Percentiles rank a stretch among this genome's conserved stretches.
phyloP scores from a whole-genome alignment of 2,797 vertebrate genomes.

The Crax fasciolata region DNA sequence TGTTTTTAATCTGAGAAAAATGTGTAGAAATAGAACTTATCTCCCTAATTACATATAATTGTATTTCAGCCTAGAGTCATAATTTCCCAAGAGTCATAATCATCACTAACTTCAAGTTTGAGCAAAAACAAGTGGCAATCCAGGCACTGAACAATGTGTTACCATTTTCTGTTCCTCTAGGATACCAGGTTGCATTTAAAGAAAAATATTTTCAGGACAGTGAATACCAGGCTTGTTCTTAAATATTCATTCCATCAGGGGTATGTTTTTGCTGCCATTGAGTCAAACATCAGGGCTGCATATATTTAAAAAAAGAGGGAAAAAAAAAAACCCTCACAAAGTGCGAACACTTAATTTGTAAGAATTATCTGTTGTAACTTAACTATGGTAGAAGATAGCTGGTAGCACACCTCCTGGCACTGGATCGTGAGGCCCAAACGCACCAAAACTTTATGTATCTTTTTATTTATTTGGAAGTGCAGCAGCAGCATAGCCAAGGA shows the following conservation, averaged over 20 bases:
- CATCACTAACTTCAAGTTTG: accelerated
- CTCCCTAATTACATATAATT: neutral
- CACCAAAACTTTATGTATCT: neutral
- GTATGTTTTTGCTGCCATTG: neutral
- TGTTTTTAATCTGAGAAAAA: neutral
- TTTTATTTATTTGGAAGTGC: neutral
- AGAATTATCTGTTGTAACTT: neutral
- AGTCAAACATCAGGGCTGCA: neutral
- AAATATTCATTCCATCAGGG: neutral
- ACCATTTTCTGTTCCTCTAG: neutral
- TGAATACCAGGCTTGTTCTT: neutral
- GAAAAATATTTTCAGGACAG: neutral
- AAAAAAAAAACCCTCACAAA: neutral
- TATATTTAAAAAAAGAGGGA: neutral
- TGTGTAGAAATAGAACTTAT: neutral
- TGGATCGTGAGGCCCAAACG: accelerated
- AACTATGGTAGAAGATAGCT: neutral
- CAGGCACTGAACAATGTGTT: neutral
- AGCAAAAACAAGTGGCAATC: neutral
- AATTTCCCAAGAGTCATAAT: neutral
- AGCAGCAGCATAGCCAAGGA: neutral
- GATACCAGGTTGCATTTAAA: neutral
- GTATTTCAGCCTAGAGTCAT: neutral
- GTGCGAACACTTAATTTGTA: neutral
- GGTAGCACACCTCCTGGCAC: neutral